Evolutionary conservation across 1,140 invertebrate genomes (phyloP).

Genomic region (Acromyrmex charruanus): DNA sequence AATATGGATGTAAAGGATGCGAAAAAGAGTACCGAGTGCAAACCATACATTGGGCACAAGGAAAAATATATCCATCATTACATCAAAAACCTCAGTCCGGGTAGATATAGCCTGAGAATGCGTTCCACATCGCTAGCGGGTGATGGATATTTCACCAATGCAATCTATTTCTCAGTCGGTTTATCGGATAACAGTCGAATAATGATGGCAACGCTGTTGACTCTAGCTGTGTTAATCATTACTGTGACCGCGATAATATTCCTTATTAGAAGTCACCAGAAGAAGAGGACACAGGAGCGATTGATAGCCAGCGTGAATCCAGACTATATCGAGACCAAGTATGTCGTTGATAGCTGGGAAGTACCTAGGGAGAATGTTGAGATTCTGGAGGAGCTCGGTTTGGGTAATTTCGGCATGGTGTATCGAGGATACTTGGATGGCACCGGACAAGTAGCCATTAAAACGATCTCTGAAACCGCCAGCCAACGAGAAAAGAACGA

Average conservation of each 20-base stretch:
- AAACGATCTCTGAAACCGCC: conserved; percentile 89
- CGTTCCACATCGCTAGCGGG: conserved; percentile 89
- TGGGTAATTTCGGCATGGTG: conserved; percentile 91
- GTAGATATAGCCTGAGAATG: conserved; percentile 89
- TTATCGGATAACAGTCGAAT: conserved; percentile 55
- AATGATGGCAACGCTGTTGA: conserved; percentile 61
- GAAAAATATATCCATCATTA: conserved; percentile 45
- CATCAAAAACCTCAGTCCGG: conserved; percentile 86
- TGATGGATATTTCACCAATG: conserved; percentile 86
- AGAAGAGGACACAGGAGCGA: conserved; percentile 75
- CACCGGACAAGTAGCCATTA: conserved; percentile 88
- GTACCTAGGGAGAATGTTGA: conserved; percentile 88
- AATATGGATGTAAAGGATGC: conserved; percentile 81
- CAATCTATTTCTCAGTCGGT: conserved; percentile 72
- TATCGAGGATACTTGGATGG: conserved; percentile 87
- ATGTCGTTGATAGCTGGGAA: conserved; percentile 90
- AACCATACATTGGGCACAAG: conserved; percentile 41
- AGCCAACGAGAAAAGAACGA: conserved; percentile 87
- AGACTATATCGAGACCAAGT: conserved; percentile 85
- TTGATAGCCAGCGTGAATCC: conserved; percentile 83
- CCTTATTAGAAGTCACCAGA: conserved; percentile 58
- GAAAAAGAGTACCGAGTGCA: conserved; percentile 75
- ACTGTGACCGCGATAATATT: not conserved
- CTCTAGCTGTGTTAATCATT: conserved; percentile 31
- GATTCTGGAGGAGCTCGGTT: conserved; percentile 88